Conservation (phyloP, 2,797 vertebrate genomes). For the Chelmon rostratus region DNA sequence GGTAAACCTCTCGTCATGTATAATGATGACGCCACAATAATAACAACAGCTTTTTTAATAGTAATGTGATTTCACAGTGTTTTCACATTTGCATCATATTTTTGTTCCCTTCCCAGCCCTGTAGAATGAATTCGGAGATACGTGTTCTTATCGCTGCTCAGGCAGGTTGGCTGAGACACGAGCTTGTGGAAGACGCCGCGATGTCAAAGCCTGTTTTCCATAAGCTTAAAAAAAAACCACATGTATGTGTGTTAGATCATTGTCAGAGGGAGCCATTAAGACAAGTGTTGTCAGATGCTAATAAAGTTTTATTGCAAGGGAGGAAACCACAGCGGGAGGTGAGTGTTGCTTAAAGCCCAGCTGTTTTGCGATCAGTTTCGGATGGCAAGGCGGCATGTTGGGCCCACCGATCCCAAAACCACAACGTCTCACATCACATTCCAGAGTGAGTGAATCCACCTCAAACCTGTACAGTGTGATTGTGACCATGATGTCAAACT, state of each 20-base stretch:
- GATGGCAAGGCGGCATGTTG: slow-evolving; percentile 2
- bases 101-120: too few relatives aligned
- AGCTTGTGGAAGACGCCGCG: neutral
- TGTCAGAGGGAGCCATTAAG: slow-evolving; percentile 51
- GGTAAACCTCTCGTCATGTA: too few relatives aligned
- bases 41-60: too few relatives aligned
- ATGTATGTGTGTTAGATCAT: slow-evolving; percentile 44
- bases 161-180: neutral
- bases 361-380: slow-evolving; percentile 12
- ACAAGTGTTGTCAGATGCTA: slow-evolving; percentile 62
- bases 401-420: slow-evolving; percentile 12
- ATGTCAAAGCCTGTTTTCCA: slow-evolving; percentile 37
- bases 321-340: slow-evolving; percentile 49
- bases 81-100: too few relatives aligned
- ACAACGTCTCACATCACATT: slow-evolving; percentile 16
- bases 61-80: too few relatives aligned
- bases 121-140: neutral
- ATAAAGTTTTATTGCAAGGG: slow-evolving; percentile 41
- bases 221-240: slow-evolving; percentile 21
- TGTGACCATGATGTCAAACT: neutral
- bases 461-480: neutral
- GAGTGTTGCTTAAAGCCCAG: slow-evolving; percentile 17
- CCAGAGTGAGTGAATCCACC: neutral
- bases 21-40: too few relatives aligned
- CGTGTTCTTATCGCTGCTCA: neutral